Percentiles rank a stretch among this genome's conserved stretches.
phyloP scores from a whole-genome alignment of 2,888 invertebrate species.

The Bursaphelenchus okinawaensis region DNA sequence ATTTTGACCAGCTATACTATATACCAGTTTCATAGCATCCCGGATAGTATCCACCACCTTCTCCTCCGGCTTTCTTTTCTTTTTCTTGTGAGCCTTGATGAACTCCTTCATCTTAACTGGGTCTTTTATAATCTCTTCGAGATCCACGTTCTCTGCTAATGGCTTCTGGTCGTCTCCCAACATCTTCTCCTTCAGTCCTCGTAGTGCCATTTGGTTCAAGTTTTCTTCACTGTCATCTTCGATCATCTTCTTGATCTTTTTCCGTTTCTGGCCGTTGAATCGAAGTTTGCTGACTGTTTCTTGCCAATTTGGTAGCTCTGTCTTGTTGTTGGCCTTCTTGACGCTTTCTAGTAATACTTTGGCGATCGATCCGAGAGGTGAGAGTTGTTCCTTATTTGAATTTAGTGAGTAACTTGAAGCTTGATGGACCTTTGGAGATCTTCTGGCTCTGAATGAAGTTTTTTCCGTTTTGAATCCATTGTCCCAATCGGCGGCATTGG shows the following conservation, averaged over 20 bases:
- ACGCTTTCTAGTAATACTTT: conserved; percentile 8
- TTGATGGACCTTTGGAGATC: background rate
- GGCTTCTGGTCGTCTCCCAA: background rate
- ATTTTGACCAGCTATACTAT: conserved; percentile 28
- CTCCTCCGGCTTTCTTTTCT: conserved; percentile 13
- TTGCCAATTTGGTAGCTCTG: conserved; percentile 11
- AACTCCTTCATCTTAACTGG: background rate
- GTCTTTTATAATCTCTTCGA: conserved; percentile 4
- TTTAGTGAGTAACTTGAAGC: background rate
- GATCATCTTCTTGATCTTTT: background rate
- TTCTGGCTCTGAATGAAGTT: background rate
- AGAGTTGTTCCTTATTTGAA: background rate
- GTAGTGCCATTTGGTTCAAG: conserved; percentile 5
- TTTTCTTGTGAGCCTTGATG: background rate
- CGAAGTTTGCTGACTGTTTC: conserved; percentile 2
- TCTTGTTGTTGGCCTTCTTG: conserved; percentile 8
- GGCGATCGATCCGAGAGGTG: conserved; percentile 8
- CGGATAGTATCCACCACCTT: conserved; percentile 16
- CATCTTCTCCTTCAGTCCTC: conserved; percentile 10
- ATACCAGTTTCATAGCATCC: conserved; percentile 27
- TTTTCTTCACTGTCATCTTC: conserved; percentile 13
- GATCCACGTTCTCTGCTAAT: background rate
- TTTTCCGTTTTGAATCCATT: background rate
- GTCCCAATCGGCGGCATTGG: background rate
- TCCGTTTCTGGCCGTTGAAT: background rate